Evolutionary conservation across 2,888 invertebrate genomes (phyloP), one percentile per base, ranked within the genome.

Genomic region (Trissonchulus sp.): DNA sequence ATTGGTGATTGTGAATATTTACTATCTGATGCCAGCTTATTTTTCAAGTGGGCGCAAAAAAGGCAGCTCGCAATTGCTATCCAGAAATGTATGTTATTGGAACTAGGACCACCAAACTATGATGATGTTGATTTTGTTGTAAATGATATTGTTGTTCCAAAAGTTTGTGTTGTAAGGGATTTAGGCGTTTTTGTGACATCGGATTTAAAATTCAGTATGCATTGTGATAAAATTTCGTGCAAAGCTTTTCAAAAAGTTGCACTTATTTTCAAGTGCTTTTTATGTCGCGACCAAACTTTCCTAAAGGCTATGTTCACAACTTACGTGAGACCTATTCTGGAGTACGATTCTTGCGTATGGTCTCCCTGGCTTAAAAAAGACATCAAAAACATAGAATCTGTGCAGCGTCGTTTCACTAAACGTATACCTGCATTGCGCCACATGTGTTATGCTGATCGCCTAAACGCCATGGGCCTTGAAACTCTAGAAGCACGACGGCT

Each of bases 321-420:
- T 23, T 60, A 60, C 60, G 71, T 71, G 3, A 34, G 71, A 38
- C 71, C 71, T 30, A 8, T 71, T 33, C 34, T 71, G 3, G 71
- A 71, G 38, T 71, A 71, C 33, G 15, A n/a, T 34, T 33, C 34
- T n/a, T 23, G 31, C 33, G 71, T 71, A n/a, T 71, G 71, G 71
- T n/a, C 15, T 36, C 71, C 71, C 8, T 71, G 30, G 8, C 28
- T 8, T 71, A 33, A 8, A 3, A 8, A 15, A 8, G 34, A 71
- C 33, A 34, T 71, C n/a, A 8, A 15, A 8, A 33, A n/a, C 8
- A 33, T 71, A 8, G 71, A 71, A 71, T 23, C 8, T 34, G 71
- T 71, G n/a, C n/a, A n/a, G n/a, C n/a, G n/a, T n/a, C n/a, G n/a
- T n/a, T n/a, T n/a, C n/a, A n/a, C n/a, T n/a, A 8, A 28, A 3